Evolutionary conservation across 2,113 vertebrate genomes (phyloP).

Genomic region (Antechinus stuartii): DNA sequence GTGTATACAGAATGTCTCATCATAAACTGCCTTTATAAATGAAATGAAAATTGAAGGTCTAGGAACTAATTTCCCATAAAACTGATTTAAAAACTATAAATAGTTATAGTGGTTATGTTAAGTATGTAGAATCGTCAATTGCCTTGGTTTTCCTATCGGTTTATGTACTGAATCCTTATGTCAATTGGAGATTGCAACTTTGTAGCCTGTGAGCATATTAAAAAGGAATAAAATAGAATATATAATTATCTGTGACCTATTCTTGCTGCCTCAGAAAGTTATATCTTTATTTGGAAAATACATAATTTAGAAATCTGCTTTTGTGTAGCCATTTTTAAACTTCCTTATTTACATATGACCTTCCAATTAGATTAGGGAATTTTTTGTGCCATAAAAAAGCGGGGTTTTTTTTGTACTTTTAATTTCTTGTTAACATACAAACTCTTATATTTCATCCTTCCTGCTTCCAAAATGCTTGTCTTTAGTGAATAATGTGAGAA

Average conservation of each 20-base stretch:
- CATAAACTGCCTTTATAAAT: slow-evolving; percentile 19
- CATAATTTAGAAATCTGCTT: slow-evolving; percentile 1
- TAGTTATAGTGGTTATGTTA: background rate
- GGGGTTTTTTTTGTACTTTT: slow-evolving; percentile 33
- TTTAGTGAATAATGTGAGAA: slow-evolving; percentile 44
- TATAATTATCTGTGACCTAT: background rate
- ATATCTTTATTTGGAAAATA: slow-evolving; percentile 12
- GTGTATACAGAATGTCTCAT: background rate
- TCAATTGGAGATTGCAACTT: background rate
- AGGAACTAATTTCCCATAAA: slow-evolving; percentile 26
- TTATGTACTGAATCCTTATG: background rate
- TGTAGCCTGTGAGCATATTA: background rate
- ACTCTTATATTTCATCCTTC: slow-evolving; percentile 30
- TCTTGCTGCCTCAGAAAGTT: slow-evolving; percentile 34
- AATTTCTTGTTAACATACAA: slow-evolving; percentile 1
- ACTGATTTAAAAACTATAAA: background rate
- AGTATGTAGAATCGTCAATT: background rate
- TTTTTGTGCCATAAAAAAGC: slow-evolving; percentile 19
- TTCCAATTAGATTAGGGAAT: background rate
- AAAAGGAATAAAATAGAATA: slow-evolving; percentile 6
- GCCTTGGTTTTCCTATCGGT: background rate
- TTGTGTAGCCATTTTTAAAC: slow-evolving; percentile 36
- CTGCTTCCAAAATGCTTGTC: background rate
- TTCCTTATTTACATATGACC: background rate
- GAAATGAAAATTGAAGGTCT: background rate